These are phyloP conservation scores for Sebastes miniatus DNA, from an alignment of 2,797 vertebrate species.

Conservation along the genomic window DNA sequence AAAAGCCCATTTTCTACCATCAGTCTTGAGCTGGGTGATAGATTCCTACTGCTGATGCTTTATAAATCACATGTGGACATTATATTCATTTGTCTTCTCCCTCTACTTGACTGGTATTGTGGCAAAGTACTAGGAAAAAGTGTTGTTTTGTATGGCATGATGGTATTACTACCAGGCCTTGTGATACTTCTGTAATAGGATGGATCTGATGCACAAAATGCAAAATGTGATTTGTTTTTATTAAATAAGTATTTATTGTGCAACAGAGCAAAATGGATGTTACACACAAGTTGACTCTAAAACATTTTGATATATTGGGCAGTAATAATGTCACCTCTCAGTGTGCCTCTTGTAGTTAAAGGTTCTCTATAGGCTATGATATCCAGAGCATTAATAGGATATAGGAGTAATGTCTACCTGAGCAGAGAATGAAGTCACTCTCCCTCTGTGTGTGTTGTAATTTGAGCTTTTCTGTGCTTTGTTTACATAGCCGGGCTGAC, in stretches of 20 bases:
- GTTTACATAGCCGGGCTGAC: no score
- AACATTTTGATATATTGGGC: background rate
- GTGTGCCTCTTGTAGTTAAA: no score
- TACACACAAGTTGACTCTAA: background rate
- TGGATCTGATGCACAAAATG: background rate
- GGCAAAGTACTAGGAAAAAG: background rate
- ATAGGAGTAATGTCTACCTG: no score
- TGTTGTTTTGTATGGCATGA: background rate
- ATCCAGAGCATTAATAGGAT: no score
- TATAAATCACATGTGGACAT: constrained; percentile 27
- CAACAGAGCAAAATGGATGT: background rate
- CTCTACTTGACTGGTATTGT: background rate
- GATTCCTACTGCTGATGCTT: constrained; percentile 22
- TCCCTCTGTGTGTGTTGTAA: no score
- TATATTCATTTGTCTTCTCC: constrained; percentile 24
- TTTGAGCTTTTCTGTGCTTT: no score
- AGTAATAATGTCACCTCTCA: background rate
- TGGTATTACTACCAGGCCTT: background rate
- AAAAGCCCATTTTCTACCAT: constrained; percentile 10
- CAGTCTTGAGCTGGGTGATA: constrained; percentile 17
- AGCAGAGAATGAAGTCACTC: no score
- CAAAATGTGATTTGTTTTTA: background rate
- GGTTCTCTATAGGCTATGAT: no score
- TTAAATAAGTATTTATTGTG: background rate
- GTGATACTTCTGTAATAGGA: background rate